These are phyloP conservation scores for Danio aesculapii DNA, from an alignment of 2,797 vertebrate genomes.

Conservation along the genomic window DNA sequence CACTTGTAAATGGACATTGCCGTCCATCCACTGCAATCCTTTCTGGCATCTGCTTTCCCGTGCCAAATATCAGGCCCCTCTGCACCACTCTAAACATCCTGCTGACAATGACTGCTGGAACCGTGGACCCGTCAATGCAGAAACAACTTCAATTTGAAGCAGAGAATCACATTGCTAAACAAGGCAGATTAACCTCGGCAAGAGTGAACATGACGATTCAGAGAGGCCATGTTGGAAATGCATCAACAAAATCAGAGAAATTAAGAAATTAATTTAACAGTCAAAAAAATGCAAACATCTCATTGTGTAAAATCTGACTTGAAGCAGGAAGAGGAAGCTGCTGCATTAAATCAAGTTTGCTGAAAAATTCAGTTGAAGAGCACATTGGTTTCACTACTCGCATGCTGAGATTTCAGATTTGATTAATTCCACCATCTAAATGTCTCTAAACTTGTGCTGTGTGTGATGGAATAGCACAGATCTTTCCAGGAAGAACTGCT, in stretches of 20 bases:
- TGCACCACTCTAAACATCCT: conserved; percentile 29
- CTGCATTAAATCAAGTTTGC: neutral
- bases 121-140: conserved; percentile 59
- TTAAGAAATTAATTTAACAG: neutral
- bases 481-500: neutral
- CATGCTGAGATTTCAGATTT: neutral
- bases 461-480: neutral
- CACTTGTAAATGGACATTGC: conserved; percentile 32
- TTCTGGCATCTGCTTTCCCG: conserved; percentile 19
- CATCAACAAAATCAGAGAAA: neutral
- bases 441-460: neutral
- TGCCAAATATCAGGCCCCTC: conserved; percentile 33
- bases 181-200: conserved; percentile 26
- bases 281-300: neutral
- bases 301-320: neutral
- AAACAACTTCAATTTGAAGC: conserved; percentile 73
- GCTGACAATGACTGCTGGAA: conserved; percentile 53
- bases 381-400: neutral
- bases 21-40: conserved; percentile 37
- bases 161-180: conserved; percentile 53
- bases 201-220: conserved; percentile 39
- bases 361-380: neutral
- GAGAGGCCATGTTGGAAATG: neutral
- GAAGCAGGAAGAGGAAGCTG: neutral
- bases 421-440: neutral